Conservation (phyloP, 2,888 invertebrate species). For the Aspidapion aeneum region DNA sequence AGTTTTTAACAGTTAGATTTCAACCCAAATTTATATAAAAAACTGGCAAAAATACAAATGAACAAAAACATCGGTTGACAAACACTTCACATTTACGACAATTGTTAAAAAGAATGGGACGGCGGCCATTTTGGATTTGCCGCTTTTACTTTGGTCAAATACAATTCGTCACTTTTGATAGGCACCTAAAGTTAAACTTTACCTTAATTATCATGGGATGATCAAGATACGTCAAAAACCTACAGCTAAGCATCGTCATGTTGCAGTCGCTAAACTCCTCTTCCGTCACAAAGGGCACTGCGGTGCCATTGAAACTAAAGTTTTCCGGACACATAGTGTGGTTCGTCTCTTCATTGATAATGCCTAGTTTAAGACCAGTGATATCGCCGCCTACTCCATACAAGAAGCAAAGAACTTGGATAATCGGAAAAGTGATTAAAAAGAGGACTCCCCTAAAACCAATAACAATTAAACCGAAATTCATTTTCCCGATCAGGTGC, state of each 20-base stretch:
- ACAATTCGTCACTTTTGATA: too few species aligned
- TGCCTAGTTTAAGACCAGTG: slow-evolving; percentile 64
- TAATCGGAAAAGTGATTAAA: slow-evolving; percentile 75
- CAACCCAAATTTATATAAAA: too few species aligned
- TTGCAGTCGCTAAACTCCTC: slow-evolving; percentile 44
- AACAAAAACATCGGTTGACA: too few species aligned
- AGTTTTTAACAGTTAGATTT: too few species aligned
- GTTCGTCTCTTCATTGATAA: slow-evolving; percentile 73
- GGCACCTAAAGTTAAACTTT: too few species aligned
- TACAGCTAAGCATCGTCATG: slow-evolving; percentile 58
- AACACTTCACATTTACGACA: too few species aligned
- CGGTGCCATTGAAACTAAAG: slow-evolving; percentile 33
- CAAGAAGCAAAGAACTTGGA: slow-evolving; percentile 78
- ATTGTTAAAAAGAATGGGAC: too few species aligned
- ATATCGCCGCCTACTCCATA: slow-evolving; percentile 77
- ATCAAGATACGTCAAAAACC: slow-evolving; percentile 57
- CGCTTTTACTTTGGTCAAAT: too few species aligned
- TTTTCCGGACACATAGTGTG: slow-evolving; percentile 33
- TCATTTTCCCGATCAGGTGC: too few species aligned
- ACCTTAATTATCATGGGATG: slow-evolving; percentile 50
- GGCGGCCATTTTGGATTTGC: too few species aligned
- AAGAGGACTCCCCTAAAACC: slow-evolving; percentile 74
- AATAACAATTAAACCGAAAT: slow-evolving; percentile 4
- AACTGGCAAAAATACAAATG: too few species aligned
- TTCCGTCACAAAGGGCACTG: slow-evolving; percentile 18